Evolutionary conservation across 2,888 invertebrate genomes (phyloP), one percentile per base, ranked within the genome.

Genomic region (Ochropleura plecta): DNA sequence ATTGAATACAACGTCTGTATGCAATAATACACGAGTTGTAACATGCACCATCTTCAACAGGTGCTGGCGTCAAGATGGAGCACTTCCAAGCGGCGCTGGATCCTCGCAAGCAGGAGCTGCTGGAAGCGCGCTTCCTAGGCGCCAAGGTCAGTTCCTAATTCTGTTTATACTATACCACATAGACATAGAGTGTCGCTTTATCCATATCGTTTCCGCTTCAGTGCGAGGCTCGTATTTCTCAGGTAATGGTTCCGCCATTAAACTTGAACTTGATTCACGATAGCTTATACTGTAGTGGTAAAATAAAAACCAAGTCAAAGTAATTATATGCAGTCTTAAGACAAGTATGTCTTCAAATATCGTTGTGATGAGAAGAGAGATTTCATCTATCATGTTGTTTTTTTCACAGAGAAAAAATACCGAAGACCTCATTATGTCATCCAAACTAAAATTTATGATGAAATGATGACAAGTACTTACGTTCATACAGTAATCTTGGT

Each of bases 31-130:
- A 76, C 44, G 77, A 80, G 85, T 84, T 87, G 84, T 87, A 88
- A 83, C 81, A 79, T 80, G 81, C 84, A 89, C 85, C 90, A 86
- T 91, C 90, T 88, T 93, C 90, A 84, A 90, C 97, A 98, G 98
- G 98, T 97, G 98, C 98, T 98, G 98, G 98, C 97, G 98, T 98
- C 97, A 98, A 98, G 97, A 99, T 99, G 99, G 99, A 99, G 97
- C 98, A 98, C 97, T 98, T 99, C 98, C 98, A 98, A 97, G 98
- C 98, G 97, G 98, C 98, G 97, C 97, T 99, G 97, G 99, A 99
- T 97, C 99, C 99, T 96, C 98, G 99, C 96, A 99, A 99, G 97
- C 99, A 99, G 97, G 99, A 99, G 97, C 98, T 99, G 96, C 97
- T 99, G 96, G 99, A 99, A 97, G 99, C 99, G 94, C 98, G 99